Evolutionary conservation across 2,888 invertebrate species (phyloP).

Genomic region (Elegia similella): DNA sequence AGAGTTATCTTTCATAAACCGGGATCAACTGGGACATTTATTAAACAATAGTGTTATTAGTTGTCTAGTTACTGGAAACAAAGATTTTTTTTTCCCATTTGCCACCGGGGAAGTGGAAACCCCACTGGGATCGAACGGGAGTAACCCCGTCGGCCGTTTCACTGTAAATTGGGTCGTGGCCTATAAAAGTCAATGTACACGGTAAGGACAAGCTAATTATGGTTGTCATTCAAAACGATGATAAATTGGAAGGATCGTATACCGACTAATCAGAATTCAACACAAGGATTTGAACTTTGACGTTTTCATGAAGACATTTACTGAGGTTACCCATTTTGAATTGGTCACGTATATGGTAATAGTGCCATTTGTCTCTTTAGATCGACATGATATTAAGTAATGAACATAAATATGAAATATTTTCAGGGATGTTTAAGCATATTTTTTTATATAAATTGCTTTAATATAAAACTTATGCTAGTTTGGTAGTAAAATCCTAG

Average conservation of each 20-base stretch:
- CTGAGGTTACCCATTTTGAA: slow-evolving; percentile 46
- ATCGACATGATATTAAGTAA: slow-evolving; percentile 15
- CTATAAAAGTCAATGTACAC: slow-evolving; percentile 47
- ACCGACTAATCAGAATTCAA: slow-evolving; percentile 67
- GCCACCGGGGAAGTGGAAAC: no score
- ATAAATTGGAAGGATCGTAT: slow-evolving; percentile 56
- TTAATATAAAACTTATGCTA: no score
- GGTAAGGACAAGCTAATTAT: slow-evolving; percentile 67
- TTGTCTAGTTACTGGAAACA: no score
- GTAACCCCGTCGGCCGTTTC: slow-evolving; percentile 27
- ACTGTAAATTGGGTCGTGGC: slow-evolving; percentile 50
- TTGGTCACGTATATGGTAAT: slow-evolving; percentile 51
- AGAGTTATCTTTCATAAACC: no score
- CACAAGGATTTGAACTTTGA: slow-evolving; percentile 67
- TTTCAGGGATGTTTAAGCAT: not conserved
- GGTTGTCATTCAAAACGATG: slow-evolving; percentile 62
- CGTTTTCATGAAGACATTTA: slow-evolving; percentile 55
- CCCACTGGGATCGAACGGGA: no score
- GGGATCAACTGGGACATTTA: no score
- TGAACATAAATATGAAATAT: not conserved
- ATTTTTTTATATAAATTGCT: not conserved
- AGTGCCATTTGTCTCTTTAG: slow-evolving; percentile 20
- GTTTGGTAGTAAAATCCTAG: no score
- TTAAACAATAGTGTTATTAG: no score
- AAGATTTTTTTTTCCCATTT: no score